Conservation (phyloP, 2,888 invertebrate genomes). For the Pinctada fucata region DNA sequence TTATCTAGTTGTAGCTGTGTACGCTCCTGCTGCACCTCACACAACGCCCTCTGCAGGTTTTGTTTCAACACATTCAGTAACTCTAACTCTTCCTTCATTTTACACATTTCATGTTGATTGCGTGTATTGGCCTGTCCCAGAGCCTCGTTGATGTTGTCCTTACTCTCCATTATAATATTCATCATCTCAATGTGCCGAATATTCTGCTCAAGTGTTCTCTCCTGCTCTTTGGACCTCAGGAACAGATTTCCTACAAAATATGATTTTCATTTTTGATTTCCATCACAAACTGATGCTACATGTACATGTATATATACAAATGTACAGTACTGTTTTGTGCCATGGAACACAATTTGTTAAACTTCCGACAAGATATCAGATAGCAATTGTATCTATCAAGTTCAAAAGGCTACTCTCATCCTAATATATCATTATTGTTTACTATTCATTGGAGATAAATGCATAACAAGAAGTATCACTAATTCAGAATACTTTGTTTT, state of each 20-base stretch:
- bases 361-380: too few relatives aligned
- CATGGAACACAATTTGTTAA: too few relatives aligned
- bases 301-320: too few relatives aligned
- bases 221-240: slow-evolving; percentile 15
- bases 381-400: too few relatives aligned
- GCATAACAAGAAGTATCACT: too few relatives aligned
- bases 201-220: not conserved
- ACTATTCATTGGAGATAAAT: too few relatives aligned
- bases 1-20: slow-evolving; percentile 18
- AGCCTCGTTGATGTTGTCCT: slow-evolving; percentile 13
- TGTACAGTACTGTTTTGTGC: too few relatives aligned
- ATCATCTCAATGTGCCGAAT: slow-evolving; percentile 1
- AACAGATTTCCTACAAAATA: slow-evolving; percentile 17
- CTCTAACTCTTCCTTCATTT: slow-evolving; percentile 3
- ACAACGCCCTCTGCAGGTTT: slow-evolving; percentile 3
- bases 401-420: too few relatives aligned
- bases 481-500: too few relatives aligned
- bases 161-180: slow-evolving; percentile 10
- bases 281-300: too few relatives aligned
- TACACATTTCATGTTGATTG: not conserved
- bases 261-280: too few relatives aligned
- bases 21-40: slow-evolving; percentile 7
- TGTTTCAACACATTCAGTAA: not conserved
- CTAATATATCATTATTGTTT: too few relatives aligned
- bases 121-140: slow-evolving; percentile 2